A percentile compares a stretch with the other conserved stretches of the same genome.
Evolutionary conservation across 1,140 invertebrate species (phyloP).

Genomic region (Pogonomyrmex californicus): DNA sequence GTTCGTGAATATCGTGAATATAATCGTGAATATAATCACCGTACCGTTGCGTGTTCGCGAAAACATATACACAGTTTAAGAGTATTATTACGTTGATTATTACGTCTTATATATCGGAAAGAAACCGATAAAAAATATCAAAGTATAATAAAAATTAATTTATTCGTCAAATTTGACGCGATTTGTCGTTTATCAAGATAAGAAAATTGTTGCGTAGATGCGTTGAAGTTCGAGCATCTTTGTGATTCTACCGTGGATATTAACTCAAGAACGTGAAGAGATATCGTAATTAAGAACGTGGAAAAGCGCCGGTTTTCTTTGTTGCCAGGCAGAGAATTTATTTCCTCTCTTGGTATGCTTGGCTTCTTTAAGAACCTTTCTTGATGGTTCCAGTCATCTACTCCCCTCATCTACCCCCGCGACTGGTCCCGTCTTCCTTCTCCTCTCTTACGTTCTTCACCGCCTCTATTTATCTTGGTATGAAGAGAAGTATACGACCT

Average conservation of each 20-base stretch:
- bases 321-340: slow-evolving; percentile 37
- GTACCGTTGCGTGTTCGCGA: neutral
- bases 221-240: neutral
- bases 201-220: neutral
- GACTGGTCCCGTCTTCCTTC: neutral
- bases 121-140: neutral
- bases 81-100: neutral
- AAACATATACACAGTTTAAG: neutral
- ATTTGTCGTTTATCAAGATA: neutral
- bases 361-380: slow-evolving; percentile 39
- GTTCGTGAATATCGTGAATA: no score
- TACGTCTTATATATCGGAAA: neutral
- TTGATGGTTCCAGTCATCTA: slow-evolving; percentile 32
- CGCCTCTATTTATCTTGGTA: slow-evolving; percentile 58
- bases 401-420: slow-evolving; percentile 2
- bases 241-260: neutral
- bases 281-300: neutral
- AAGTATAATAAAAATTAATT: neutral
- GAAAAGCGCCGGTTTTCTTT: slow-evolving; percentile 38
- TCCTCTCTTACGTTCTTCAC: slow-evolving; percentile 8
- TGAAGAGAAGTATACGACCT: slow-evolving; percentile 53
- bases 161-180: no score
- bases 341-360: neutral
- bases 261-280: no score
- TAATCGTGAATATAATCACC: no score